Evolutionary conservation across 2,797 vertebrate genomes (phyloP).

Genomic region (Enteromius radiatus): DNA sequence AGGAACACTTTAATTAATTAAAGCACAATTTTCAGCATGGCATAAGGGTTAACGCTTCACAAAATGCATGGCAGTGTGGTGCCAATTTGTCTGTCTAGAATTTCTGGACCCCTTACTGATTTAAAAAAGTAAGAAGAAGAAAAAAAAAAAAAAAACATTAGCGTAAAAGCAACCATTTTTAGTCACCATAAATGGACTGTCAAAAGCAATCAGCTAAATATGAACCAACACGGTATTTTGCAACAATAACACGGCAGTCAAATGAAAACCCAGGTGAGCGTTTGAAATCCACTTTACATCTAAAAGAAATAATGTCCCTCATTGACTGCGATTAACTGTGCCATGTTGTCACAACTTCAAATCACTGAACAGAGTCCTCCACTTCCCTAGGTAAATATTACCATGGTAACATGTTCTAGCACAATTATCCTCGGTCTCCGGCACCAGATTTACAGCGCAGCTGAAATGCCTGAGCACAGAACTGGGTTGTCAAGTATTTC

Average conservation of each 20-base stretch:
- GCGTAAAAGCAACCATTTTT: neutral
- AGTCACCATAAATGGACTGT: neutral
- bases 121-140: neutral
- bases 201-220: neutral
- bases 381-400: constrained; percentile 41
- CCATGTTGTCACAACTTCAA: constrained; percentile 40
- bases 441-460: constrained; percentile 21
- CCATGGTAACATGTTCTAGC: constrained; percentile 58
- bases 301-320: constrained; percentile 11
- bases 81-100: neutral
- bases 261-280: constrained; percentile 20
- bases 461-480: constrained; percentile 14
- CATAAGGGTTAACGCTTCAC: neutral
- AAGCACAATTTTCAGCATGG: neutral
- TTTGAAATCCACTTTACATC: constrained; percentile 41
- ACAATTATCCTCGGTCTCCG: constrained; percentile 39
- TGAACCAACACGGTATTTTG: neutral
- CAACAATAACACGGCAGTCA: neutral
- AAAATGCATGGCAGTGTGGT: neutral
- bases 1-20: neutral
- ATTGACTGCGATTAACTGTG: constrained; percentile 40
- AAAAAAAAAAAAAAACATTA: neutral
- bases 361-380: constrained; percentile 23
- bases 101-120: neutral
- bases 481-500: constrained; percentile 31